These are phyloP conservation scores for Astropecten irregularis DNA, from an alignment of 53 echinoderm and acorn worm genomes.

Conservation along the genomic window DNA sequence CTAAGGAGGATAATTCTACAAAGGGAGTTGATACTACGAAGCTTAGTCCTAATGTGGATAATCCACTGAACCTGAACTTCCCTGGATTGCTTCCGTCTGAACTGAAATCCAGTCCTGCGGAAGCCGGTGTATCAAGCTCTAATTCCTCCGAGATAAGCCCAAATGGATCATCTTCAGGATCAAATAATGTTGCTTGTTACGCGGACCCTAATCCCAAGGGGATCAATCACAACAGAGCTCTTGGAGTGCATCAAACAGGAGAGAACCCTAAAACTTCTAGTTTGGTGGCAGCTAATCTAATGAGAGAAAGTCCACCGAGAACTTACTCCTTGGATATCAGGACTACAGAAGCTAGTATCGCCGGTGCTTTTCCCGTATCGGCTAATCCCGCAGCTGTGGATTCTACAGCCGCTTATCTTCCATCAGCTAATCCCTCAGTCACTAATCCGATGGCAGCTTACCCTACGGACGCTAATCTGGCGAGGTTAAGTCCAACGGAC, in stretches of 20 bases:
- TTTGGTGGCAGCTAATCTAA: not conserved
- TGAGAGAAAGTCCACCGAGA: slow-evolving; percentile 8
- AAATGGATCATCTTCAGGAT: not conserved
- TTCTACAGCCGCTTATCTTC: not conserved
- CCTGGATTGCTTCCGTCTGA: not conserved
- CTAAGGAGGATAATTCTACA: not conserved
- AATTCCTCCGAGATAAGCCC: not conserved
- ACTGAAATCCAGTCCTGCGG: not conserved
- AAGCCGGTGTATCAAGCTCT: not conserved
- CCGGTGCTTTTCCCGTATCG: not conserved
- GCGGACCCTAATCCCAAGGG: slow-evolving; percentile 1
- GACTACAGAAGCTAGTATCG: not conserved
- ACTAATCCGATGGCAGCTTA: not conserved
- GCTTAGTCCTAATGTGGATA: slow-evolving; percentile 3
- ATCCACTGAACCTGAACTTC: not conserved
- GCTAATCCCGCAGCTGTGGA: too few relatives aligned
- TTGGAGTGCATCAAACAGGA: too few relatives aligned
- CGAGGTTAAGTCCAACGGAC: slow-evolving; percentile 22
- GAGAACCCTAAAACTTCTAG: not conserved
- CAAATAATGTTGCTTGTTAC: not conserved
- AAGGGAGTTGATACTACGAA: not conserved
- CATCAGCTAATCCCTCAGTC: not conserved
- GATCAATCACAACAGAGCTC: too few relatives aligned
- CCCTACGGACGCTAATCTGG: not conserved
- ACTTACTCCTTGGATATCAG: not conserved